These are phyloP conservation scores for Ianthella basta DNA, from an alignment of 37 sponge, comb jelly and placozoan species.

Conservation along the genomic window DNA sequence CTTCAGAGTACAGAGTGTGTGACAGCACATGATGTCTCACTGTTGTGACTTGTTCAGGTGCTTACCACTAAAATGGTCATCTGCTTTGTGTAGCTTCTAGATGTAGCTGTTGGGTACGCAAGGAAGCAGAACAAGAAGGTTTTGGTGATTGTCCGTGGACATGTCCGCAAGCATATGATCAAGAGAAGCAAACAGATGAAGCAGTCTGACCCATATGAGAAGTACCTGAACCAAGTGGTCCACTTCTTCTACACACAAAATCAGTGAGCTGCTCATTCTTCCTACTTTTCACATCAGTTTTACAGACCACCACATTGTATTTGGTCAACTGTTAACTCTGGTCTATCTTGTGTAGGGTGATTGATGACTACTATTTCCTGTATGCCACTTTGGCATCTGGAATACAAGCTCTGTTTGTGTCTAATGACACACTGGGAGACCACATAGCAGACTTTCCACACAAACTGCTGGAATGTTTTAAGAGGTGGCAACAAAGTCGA, in stretches of 20 bases:
- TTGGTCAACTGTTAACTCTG: background rate
- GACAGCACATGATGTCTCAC: too few species aligned
- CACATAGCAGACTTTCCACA: background rate
- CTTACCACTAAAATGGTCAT: too few species aligned
- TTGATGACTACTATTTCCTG: background rate
- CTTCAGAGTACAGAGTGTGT: background rate
- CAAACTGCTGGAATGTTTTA: background rate
- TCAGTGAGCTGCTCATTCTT: background rate
- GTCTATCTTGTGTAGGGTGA: background rate
- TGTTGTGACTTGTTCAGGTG: too few species aligned
- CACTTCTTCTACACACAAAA: background rate
- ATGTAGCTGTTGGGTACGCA: background rate
- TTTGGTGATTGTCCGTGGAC: conserved; percentile 9
- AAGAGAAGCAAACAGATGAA: too few species aligned
- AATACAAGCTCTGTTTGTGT: background rate
- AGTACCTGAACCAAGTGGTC: background rate
- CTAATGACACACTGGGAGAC: conserved; percentile 14
- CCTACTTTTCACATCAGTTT: too few species aligned
- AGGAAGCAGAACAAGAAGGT: conserved; percentile 10
- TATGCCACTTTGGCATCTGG: conserved; percentile 16
- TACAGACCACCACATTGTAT: background rate
- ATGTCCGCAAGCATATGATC: conserved; percentile 1
- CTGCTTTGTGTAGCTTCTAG: background rate
- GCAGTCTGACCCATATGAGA: too few species aligned
- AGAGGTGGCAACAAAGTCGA: background rate